Evolutionary conservation across 2,888 invertebrate species (phyloP).

Genomic region (Yponomeuta malinellus): DNA sequence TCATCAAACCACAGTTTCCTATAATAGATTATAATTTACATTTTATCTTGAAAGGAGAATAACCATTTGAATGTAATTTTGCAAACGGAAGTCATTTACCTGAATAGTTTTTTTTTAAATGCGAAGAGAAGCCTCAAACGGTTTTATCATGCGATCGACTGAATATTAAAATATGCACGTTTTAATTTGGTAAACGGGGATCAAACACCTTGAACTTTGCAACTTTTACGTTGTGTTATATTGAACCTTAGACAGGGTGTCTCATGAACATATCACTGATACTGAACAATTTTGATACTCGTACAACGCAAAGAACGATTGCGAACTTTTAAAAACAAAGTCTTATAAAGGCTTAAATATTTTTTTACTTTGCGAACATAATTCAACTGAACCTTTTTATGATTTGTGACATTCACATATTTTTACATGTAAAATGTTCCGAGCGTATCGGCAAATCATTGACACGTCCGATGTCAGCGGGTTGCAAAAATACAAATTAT

Average conservation of each 20-base stretch:
- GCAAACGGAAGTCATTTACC: not conserved
- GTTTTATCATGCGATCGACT: slow-evolving; percentile 14
- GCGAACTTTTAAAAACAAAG: not conserved
- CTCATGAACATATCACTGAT: slow-evolving; percentile 12
- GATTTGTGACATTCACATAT: too few relatives aligned
- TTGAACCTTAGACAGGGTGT: slow-evolving; percentile 14
- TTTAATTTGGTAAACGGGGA: slow-evolving; percentile 17
- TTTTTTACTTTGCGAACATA: too few relatives aligned
- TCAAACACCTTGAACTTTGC: slow-evolving; percentile 14
- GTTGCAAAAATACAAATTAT: too few relatives aligned
- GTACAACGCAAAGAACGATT: not conserved
- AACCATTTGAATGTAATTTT: not conserved
- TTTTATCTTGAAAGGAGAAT: not conserved
- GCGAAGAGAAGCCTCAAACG: not conserved
- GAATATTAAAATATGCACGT: slow-evolving; percentile 15
- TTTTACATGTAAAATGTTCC: too few relatives aligned
- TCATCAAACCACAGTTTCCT: too few relatives aligned
- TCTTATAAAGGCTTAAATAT: too few relatives aligned
- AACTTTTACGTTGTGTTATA: slow-evolving; percentile 1
- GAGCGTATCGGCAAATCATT: too few relatives aligned
- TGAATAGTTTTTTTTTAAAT: not conserved
- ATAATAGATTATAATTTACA: too few relatives aligned
- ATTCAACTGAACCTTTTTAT: too few relatives aligned
- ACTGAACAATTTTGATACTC: not conserved
- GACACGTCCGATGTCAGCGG: too few relatives aligned